phyloP scores from a whole-genome alignment of 2,888 invertebrate species.

The Stenoptilia bipunctidactyla region DNA sequence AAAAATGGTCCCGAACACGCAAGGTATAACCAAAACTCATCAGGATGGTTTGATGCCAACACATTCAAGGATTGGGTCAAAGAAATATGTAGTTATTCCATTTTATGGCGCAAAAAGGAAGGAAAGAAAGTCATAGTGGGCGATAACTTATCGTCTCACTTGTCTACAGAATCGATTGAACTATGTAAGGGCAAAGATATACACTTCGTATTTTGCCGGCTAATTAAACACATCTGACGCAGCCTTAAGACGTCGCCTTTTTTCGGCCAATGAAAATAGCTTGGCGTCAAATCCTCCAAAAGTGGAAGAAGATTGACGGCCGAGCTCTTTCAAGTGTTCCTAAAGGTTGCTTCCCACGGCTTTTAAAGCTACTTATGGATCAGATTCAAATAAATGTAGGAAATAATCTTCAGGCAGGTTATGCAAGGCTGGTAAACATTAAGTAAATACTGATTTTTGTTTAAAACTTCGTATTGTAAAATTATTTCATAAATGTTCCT shows the following conservation, averaged over 20 bases:
- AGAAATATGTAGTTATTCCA: constrained; percentile 15
- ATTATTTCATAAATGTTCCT: too few relatives aligned
- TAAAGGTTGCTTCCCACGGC: constrained; percentile 16
- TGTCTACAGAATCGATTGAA: constrained; percentile 21
- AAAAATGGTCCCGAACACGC: constrained; percentile 27
- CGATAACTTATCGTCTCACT: constrained; percentile 30
- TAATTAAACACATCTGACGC: constrained; percentile 19
- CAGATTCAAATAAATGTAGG: constrained; percentile 7
- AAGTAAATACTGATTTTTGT: too few relatives aligned
- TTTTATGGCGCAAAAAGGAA: constrained; percentile 16
- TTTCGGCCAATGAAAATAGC: constrained; percentile 24
- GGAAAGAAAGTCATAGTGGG: constrained; percentile 29
- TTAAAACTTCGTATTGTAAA: too few relatives aligned
- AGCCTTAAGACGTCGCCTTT: constrained; percentile 25
- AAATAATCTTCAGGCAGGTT: constrained; percentile 14
- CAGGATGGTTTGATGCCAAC: constrained; percentile 30
- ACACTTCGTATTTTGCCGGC: constrained; percentile 28
- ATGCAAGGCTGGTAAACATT: constrained; percentile 14
- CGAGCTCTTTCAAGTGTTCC: constrained; percentile 10
- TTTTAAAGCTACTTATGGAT: constrained; percentile 14
- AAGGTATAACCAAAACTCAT: constrained; percentile 28
- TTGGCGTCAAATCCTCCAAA: constrained; percentile 19
- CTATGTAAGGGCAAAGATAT: constrained; percentile 29
- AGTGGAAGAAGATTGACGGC: constrained; percentile 18
- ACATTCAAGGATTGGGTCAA: constrained; percentile 29